These are phyloP conservation scores for Tricholaema leucomelas DNA, from an alignment of 2,113 vertebrate genomes.

Conservation along the genomic window DNA sequence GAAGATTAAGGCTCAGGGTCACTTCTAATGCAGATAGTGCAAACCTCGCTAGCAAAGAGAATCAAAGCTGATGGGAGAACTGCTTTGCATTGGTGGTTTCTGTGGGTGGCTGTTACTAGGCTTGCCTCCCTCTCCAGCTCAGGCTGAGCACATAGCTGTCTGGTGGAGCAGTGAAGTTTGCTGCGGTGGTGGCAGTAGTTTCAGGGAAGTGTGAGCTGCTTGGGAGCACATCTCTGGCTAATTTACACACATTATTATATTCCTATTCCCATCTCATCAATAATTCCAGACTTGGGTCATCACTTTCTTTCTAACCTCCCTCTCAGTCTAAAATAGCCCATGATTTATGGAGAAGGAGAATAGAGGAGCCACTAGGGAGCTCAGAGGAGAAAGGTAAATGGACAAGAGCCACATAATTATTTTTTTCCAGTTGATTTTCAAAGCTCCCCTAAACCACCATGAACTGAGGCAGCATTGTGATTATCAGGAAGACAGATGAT, in stretches of 20 bases:
- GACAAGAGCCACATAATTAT: neutral
- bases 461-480: neutral
- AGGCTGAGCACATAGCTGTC: neutral
- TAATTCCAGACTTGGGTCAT: slow-evolving; percentile 43
- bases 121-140: neutral
- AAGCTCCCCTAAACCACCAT: fast-evolving
- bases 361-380: neutral
- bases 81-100: neutral
- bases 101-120: neutral
- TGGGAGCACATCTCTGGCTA: neutral
- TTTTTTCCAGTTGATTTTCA: neutral
- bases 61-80: neutral
- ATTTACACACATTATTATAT: slow-evolving; percentile 38
- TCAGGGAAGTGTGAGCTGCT: neutral
- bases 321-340: no score
- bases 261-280: slow-evolving; percentile 49
- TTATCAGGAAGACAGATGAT: neutral
- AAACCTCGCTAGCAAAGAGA: neutral
- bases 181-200: neutral
- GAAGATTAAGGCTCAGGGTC: neutral
- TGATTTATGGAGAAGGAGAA: no score
- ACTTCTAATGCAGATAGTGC: neutral
- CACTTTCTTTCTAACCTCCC: neutral
- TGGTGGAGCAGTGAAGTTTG: neutral
- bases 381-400: slow-evolving; percentile 28